Evolutionary conservation across 2,888 invertebrate genomes (phyloP), one percentile per base, ranked within the genome.

Genomic region (Epinotia nisella): DNA sequence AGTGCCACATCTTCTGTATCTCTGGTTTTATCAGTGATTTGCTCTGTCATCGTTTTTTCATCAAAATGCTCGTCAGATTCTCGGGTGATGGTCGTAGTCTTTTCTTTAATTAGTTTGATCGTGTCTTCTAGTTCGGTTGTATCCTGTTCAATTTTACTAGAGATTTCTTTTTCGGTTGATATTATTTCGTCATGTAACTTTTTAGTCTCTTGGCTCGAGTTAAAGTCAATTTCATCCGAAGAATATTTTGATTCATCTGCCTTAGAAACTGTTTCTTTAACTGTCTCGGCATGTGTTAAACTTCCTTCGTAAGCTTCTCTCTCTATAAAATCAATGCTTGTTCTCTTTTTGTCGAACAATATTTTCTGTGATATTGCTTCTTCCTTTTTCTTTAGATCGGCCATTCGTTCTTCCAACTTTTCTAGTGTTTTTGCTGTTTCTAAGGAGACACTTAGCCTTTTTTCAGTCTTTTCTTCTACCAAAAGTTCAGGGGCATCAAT

Each of bases 341-440:
- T 35, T 15, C 53, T 29, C 11, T 61, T 74, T 66, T 74, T 70
- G 29, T 74, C 74, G 61, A 70, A 70, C 1, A 74, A 55, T 60
- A 74, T 70, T 69, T 74, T 74, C 15, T 76, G 69, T 51, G 58
- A 79, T 76, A 75, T 79, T 74, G 70, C 79, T 77, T 85, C 84
- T 74, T 88, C 90, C 77, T 84, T 88, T 75, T 82, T 86, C 76
- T 89, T 92, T 45, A 93, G 77, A 71, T 90, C 87, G 3, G 89
- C 82, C 35, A 92, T 88, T 84, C 91, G 92, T 83, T 93, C 93
- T 83, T 93, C 93, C 35, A 93, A 78, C 73, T 90, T 92, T 85
- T 93, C 93, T 73, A 93, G 79, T 7, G 93, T 93, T 80, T 90
- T 92, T 2, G 92, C 88, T 21, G 91, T 86, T 76, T 91, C 87